Base-by-base conservation (phyloP, 2,797 vertebrate genomes). In the Enteromius anoplus region DNA sequence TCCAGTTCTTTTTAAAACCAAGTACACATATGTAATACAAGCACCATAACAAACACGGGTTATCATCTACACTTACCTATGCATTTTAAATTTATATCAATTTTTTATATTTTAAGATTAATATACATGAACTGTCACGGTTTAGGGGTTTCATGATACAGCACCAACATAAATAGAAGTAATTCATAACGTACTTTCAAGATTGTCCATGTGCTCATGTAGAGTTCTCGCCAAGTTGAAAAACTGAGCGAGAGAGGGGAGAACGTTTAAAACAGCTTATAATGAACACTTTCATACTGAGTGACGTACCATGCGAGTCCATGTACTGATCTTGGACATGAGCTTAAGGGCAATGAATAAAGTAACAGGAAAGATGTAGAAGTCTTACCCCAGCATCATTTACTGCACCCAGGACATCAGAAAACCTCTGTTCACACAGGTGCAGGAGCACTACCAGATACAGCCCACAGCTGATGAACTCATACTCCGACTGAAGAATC, bases 171-270 rank as follows among this genome's bases (percentile, higher is more conserved):
- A 78, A 73, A 66, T 9, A 42, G 23, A 60, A 77, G 34, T 82
- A 60, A 47, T 86, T 87, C 29, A 84, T 11, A 88, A 97, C 97
- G 87, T 99, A 99, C 98, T 98, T 98, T 98, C 97, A 92, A 98
- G 96, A 96, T 96, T 97, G 96, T 99, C 97, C 97, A 98, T 97
- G 95, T 99, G 97, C 93, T 97, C 97, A 86, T 98, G 97, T 95
- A 99, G 97, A 93, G 97, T 96, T 96, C 97, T 97, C 94, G 97
- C 97, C 96, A 99, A 96, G 96, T 98, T 98, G 96, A 98, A 98
- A 94, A 98, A 97, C 98, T 99, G 94, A 87, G 89, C 88, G 95
- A 96, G 95, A 96, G 90, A 95, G 96, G 93, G 88, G 86, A 92
- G 72, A 89, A 70, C 3, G 26, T 80, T 85, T 86, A 81, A 64